Evolutionary conservation across 2,113 vertebrate species (phyloP).

Genomic region (human): GRCh38 chr20:40586001-40586500

Average conservation of each 20-base stretch:
- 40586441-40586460: background rate
- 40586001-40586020: background rate
- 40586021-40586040: background rate
- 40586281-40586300: background rate
- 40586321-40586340: background rate
- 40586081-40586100: conserved; percentile 17
- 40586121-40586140: background rate
- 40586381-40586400: background rate
- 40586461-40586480: background rate
- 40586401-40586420: background rate
- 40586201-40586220: background rate
- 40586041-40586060: background rate
- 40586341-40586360: background rate
- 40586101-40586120: background rate
- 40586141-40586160: background rate
- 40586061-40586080: background rate
- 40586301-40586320: background rate
- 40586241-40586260: background rate
- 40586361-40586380: background rate
- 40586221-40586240: background rate
- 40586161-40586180: background rate
- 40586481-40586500: background rate
- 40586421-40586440: background rate
- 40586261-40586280: background rate
- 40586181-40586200: background rate